Conservation (phyloP, 2,888 invertebrate genomes). For the Ophioninae sp. region DNA sequence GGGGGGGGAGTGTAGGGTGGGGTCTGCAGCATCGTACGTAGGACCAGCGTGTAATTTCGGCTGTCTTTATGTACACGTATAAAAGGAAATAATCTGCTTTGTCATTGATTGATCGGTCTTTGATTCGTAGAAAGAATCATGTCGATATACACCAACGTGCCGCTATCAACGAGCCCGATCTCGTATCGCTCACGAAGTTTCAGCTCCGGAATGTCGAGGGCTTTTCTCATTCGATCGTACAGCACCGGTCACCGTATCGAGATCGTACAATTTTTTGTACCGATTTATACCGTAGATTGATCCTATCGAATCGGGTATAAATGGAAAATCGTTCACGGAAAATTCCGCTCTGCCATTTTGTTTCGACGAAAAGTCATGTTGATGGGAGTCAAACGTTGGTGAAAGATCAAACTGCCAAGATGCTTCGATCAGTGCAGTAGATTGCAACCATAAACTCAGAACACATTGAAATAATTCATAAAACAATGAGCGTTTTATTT, state of each 20-base stretch:
- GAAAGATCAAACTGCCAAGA: not conserved
- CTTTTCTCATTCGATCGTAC: slow-evolving; percentile 3
- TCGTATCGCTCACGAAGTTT: not conserved
- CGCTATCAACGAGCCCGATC: slow-evolving; percentile 11
- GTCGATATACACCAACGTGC: slow-evolving; percentile 15
- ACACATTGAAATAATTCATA: too few species aligned
- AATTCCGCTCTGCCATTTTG: not conserved
- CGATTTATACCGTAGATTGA: slow-evolving; percentile 1
- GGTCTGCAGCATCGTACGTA: not conserved
- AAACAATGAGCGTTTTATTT: too few species aligned
- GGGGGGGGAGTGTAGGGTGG: not conserved
- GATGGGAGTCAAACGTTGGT: not conserved
- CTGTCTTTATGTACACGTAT: not conserved
- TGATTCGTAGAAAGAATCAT: slow-evolving; percentile 11
- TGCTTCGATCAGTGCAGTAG: not conserved
- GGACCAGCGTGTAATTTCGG: not conserved
- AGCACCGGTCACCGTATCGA: not conserved
- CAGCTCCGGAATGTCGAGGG: slow-evolving; percentile 27
- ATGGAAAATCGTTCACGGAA: not conserved
- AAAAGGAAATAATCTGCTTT: slow-evolving; percentile 22
- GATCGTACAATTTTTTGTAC: slow-evolving; percentile 2
- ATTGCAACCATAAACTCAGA: not conserved
- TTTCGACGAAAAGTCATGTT: not conserved
- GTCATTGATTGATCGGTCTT: slow-evolving; percentile 32
- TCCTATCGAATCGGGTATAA: not conserved